Percentiles rank a stretch among this genome's conserved stretches.
Conservation (phyloP, 2,113 vertebrate species). For the Dolichotis patagonum region DNA sequence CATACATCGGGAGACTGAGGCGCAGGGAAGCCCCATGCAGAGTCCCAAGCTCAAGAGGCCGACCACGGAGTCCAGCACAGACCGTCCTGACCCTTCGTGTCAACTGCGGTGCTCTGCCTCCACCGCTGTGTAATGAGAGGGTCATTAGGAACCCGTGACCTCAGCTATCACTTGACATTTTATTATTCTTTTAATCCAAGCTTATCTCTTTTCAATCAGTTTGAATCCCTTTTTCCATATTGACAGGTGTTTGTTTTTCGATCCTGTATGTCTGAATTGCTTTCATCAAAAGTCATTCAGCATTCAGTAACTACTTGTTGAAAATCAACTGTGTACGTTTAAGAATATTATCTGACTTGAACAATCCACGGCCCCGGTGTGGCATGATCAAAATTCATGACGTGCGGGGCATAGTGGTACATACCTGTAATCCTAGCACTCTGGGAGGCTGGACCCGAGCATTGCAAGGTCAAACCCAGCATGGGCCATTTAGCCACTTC, state of each 20-base stretch:
- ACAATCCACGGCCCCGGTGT: background rate
- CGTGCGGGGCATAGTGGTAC: background rate
- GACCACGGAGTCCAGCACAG: background rate
- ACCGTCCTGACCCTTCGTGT: background rate
- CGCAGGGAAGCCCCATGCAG: background rate
- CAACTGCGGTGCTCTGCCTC: background rate
- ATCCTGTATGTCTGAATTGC: background rate
- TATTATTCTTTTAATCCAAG: background rate
- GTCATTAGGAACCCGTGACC: background rate
- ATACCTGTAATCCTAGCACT: background rate
- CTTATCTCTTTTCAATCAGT: background rate
- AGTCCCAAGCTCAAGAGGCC: background rate
- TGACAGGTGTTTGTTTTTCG: background rate
- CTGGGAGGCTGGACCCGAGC: background rate
- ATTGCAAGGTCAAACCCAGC: background rate
- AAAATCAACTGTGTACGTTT: background rate
- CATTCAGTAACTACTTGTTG: background rate
- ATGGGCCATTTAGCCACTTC: background rate
- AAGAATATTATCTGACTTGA: conserved; percentile 32
- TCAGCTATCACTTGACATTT: background rate
- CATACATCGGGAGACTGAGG: background rate
- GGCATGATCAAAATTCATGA: background rate
- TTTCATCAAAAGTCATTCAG: conserved; percentile 15
- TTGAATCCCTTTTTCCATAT: background rate
- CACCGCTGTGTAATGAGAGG: rapidly evolving